Evolutionary conservation across 2,888 invertebrate species (phyloP), one percentile per base, ranked within the genome.

Genomic region (Chelonus formosanus): DNA sequence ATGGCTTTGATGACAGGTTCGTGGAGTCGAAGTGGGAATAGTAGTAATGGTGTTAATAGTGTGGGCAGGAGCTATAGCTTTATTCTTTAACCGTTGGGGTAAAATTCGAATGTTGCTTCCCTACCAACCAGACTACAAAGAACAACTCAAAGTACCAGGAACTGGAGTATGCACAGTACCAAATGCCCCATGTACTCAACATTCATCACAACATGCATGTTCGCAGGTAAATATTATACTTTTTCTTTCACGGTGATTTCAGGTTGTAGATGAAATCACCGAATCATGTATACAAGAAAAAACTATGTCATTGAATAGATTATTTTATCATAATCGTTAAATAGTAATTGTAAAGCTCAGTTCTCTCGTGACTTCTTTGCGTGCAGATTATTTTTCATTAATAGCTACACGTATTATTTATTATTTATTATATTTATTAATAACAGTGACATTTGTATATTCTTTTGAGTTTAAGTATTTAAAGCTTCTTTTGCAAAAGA

Each of bases 61-160:
- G 8, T 96, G 96, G 96, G 92, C 93, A 63, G 94, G 92, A 0
- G 95, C 95, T 70, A 95, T 95, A 70, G 92, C 93, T 3, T 87
- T 95, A 53, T 96, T 96, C 87, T 94, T 96, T 88, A 95, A 96
- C 86, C 92, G 95, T 71, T 96, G 95, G 95, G 95, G 95, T 80
- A 95, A 96, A 88, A 96, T 96, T 81, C 89, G 95, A 54, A 95
- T 95, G 95, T 86, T 96, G 74, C 87, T 95, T 74, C 95, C 95
- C 4, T 95, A 95, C 82, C 95, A 95, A 79, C 95, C 95, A 7
- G 94, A 95, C 82, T 95, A 95, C 84, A 95, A 95, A 80, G 95
- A 95, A 77, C 94, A 95, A 81, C 85, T 95, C 60, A 94, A 95
- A 87, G 91, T 91, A 44, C 91, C 91, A 3, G 91, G 91, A 5